Conservation (phyloP, 1,140 invertebrate species). For the Nautilus pompilius region DNA sequence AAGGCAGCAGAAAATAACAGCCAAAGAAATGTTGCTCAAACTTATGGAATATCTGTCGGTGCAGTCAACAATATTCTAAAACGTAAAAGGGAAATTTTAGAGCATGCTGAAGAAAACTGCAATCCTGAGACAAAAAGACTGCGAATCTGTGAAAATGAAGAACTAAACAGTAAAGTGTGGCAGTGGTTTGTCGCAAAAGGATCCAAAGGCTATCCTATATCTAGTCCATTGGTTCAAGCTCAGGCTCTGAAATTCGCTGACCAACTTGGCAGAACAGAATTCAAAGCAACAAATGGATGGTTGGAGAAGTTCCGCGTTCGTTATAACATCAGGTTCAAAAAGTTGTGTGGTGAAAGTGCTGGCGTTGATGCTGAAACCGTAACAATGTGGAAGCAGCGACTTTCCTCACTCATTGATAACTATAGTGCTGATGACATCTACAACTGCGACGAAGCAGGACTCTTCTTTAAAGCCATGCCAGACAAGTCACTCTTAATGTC, state of each 20-base stretch:
- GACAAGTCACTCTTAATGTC: conserved; percentile 23
- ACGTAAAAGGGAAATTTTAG: no score
- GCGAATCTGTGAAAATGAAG: no score
- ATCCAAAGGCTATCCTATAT: conserved; percentile 10
- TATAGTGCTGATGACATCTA: conserved; percentile 21
- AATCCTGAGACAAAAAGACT: no score
- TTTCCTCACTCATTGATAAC: conserved; percentile 2
- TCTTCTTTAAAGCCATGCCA: conserved; percentile 22
- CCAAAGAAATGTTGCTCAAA: no score
- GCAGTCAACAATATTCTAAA: no score
- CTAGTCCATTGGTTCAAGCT: conserved; percentile 31
- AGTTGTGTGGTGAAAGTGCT: conserved; percentile 16
- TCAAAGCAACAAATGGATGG: conserved; percentile 48
- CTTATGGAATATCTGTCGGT: no score
- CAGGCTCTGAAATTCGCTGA: conserved; percentile 30
- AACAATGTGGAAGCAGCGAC: conserved; percentile 5
- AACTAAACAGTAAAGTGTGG: conserved; percentile 8
- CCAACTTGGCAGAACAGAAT: conserved; percentile 32
- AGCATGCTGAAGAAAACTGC: no score
- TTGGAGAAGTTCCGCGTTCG: conserved; percentile 30
- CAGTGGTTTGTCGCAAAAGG: conserved; percentile 18
- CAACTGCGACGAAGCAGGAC: conserved; percentile 28
- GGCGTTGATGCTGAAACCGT: conserved; percentile 11
- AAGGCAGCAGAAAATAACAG: no score
- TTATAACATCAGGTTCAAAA: conserved; percentile 18